Conservation (phyloP, 2,113 vertebrate genomes). For the Xiphophorus couchianus region DNA sequence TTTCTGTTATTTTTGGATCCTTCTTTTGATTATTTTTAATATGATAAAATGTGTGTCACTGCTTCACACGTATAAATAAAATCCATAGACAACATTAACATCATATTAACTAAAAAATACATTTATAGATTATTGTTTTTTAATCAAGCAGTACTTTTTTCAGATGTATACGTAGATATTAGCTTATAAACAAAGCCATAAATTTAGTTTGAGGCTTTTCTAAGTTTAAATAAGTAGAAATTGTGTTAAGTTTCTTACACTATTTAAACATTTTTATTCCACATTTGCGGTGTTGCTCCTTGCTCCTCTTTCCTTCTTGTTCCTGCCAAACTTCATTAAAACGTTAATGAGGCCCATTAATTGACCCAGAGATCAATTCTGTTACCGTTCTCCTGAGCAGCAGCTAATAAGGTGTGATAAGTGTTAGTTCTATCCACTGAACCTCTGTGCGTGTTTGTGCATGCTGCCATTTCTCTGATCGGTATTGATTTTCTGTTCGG, state of each 20-base stretch:
- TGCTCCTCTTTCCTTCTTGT: slow-evolving; percentile 18
- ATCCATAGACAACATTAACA: neutral
- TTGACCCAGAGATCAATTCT: slow-evolving; percentile 65
- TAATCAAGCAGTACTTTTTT: neutral
- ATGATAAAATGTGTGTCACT: neutral
- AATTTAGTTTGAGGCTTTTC: too few species aligned
- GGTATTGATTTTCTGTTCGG: slow-evolving; percentile 65
- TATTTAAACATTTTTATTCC: neutral
- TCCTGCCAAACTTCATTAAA: slow-evolving; percentile 74
- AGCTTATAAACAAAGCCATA: too few species aligned
- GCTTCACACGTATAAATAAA: neutral
- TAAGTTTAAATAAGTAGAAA: neutral
- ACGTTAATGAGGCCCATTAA: slow-evolving; percentile 74
- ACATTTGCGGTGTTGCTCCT: neutral
- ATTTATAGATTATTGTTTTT: neutral
- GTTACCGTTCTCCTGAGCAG: slow-evolving; percentile 51
- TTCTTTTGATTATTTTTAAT: neutral
- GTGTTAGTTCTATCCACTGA: slow-evolving; percentile 63
- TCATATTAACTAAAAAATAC: too few species aligned
- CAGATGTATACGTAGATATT: too few species aligned
- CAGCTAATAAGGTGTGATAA: slow-evolving; percentile 69
- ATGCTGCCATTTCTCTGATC: slow-evolving; percentile 57
- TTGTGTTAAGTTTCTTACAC: neutral
- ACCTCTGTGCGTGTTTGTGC: slow-evolving; percentile 38
- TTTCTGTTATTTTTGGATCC: neutral